phyloP scores from a whole-genome alignment of 2,888 invertebrate genomes.

The Opisthograptis luteolata region DNA sequence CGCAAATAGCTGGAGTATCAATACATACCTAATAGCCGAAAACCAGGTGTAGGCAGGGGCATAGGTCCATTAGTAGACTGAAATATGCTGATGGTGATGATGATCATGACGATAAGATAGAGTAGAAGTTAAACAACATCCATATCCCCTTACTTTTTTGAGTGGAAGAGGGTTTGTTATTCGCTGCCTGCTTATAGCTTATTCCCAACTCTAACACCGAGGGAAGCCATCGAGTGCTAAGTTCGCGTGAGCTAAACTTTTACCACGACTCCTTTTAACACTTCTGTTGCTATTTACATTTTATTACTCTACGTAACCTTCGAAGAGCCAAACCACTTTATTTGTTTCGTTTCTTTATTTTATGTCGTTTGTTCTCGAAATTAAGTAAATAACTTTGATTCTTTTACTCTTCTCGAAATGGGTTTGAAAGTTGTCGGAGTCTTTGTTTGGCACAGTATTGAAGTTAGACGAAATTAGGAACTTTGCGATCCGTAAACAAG shows the following conservation, averaged over 20 bases:
- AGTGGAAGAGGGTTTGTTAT: neutral
- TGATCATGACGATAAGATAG: too few relatives aligned
- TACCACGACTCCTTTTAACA: slow-evolving; percentile 71
- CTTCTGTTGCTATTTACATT: slow-evolving; percentile 75
- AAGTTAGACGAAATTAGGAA: slow-evolving; percentile 24
- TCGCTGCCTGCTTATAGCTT: slow-evolving; percentile 29
- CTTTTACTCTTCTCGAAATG: slow-evolving; percentile 31
- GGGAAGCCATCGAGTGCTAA: slow-evolving; percentile 63
- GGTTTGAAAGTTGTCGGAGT: slow-evolving; percentile 13
- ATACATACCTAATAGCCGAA: too few relatives aligned
- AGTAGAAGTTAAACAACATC: too few relatives aligned
- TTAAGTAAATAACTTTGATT: slow-evolving; percentile 49
- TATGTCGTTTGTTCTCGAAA: slow-evolving; percentile 48
- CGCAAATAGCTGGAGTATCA: too few relatives aligned
- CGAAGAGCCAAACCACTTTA: slow-evolving; percentile 61
- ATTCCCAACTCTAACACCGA: slow-evolving; percentile 38
- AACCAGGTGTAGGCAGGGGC: too few relatives aligned
- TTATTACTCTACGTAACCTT: slow-evolving; percentile 63
- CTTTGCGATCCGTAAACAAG: slow-evolving; percentile 24
- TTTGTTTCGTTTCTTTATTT: slow-evolving; percentile 62
- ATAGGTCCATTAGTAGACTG: too few relatives aligned
- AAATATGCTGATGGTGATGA: too few relatives aligned
- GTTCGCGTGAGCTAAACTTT: slow-evolving; percentile 71
- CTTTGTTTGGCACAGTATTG: slow-evolving; percentile 17
- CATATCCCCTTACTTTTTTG: too few relatives aligned